Base-by-base conservation (phyloP, 2,113 vertebrate genomes). In the Coptodon bakossiorum region DNA sequence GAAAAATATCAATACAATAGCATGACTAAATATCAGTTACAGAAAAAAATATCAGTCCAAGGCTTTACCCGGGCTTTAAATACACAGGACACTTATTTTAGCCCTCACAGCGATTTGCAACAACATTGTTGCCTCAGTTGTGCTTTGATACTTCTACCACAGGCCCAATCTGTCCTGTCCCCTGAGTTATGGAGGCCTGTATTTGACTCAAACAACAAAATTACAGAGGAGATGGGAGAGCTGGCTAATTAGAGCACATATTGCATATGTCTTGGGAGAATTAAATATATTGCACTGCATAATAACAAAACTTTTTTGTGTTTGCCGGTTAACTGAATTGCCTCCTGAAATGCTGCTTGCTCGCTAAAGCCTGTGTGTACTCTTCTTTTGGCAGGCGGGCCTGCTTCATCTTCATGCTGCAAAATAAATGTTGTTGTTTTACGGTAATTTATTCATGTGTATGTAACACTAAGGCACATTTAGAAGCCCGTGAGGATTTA, bases 211-310 rank as follows among this genome's bases (percentile, higher is more conserved):
- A 91, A 93, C 87, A 88, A 86, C 88, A 61, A 80, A 86, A 79
- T 85, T 63, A 73, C 71, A 83, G 19, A 76, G 80, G 68, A 82
- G 31, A 84, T 24, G 48, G 87, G 63, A 79, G 78, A 91, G 78
- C 85, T 84, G 7, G 68, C 68, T 92, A 91, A 93, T 94, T 93
- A 86, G 82, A 86, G 73, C 79, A 66, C 38, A 90, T 86, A 87
- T 86, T 88, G 83, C 83, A 85, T 84, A 88, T 16, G 59, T 86
- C 88, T 90, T 80, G 2, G 43, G 86, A 92, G 90, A 87, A 83
- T 91, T 78, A 29, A 61, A 83, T 66, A 52, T 34, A 84, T 63
- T 38, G 27, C 38, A 80, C 9, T 80, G 84, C 43, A 86, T 83
- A 85, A 88, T 52, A 90, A 87, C 52, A 84, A 79, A 87, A 86